Evolutionary conservation across 2,113 vertebrate species (phyloP), one percentile per base, ranked within the genome.

Genomic region (Eudorcas thomsonii): DNA sequence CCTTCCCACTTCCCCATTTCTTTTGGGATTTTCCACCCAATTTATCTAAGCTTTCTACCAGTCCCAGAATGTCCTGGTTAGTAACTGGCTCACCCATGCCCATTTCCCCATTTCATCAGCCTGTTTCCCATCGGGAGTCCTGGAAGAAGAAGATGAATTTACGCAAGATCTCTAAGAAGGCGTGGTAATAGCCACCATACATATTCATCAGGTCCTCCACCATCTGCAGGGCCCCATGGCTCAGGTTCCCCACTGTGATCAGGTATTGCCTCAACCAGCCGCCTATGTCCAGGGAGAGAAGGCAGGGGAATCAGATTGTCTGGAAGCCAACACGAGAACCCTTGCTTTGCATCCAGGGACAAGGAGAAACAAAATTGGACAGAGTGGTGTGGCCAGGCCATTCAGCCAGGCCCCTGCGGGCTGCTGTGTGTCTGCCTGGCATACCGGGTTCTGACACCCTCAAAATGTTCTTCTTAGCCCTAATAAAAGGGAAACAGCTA

Each of bases 231-330:
- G 97, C 93, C 25, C 96, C 95, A 0, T 13, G 90, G 74, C 98
- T 98, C 90, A 98, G 88, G 17, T 97, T 97, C 39, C 94, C 97
- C 50, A 97, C 93, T 74, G 96, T 97, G 48, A 96, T 82, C 84
- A 98, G 93, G 67, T 84, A 98, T n/a, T 98, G 92, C 98, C 97
- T 88, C 83, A 54, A 45, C 25, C 77, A 28, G 43, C 43, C 1
- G 0, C 1, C 33, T 30, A 10, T 1, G 10, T 8, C 9, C 25
- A 52, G 57, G 48, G 50, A 82, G n/a, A 90, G 33, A 54, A 52
- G 33, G 28, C 9, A 81, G 21, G 23, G 9, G 6, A 67, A 39
- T 88, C 39, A 82, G 74, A 26, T 43, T 9, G 48, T 52, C 17
- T 48, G 10, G 45, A 14, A 15, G n/a, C 9, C 6, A 30, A 78